Evolutionary conservation across 1,140 invertebrate genomes (phyloP), one percentile per base, ranked within the genome.

Genomic region (Bombus consobrinus): DNA sequence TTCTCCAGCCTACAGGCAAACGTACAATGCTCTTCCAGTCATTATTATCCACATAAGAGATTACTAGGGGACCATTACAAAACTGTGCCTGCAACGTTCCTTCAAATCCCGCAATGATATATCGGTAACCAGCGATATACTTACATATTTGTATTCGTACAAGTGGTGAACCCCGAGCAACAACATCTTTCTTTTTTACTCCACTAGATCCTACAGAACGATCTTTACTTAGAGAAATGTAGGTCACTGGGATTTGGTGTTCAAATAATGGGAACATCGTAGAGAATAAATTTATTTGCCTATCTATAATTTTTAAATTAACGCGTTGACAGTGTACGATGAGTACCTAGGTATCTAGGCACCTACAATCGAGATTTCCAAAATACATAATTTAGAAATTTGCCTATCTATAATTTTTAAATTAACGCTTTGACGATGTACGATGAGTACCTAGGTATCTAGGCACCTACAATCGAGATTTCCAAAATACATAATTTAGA

Each of bases 31-130:
- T 91, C 88, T 90, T 89, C 81, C 90, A 82, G 81, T 91, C 85
- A 87, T 91, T 91, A 90, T 90, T 90, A 90, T 90, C 80, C 83
- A 78, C 86, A 66, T 90, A 81, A 86, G 89, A 90, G 89, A 90
- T 90, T 90, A 90, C 81, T 74, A 66, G 86, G 76, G 80, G 87
- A 43, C 81, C 83, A 87, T 89, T 85, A 85, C 71, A 80, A 90
- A 90, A 90, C 53, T 90, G 75, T 71, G 43, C 84, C 85, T 68
- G 71, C 75, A 78, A 88, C 82, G 75, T 81, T 83, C 76, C 66
- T 62, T 78, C 68, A 84, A 90, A 91, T 81, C 89, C 89, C 68
- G 59, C 53, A 57, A 74, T 88, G 89, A 88, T 88, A 87, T 88
- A 90, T 90, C 80, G 76, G 77, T 64, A 57, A 86, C 39, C 64